Evolutionary conservation across 2,797 vertebrate genomes (phyloP).

Genomic region (Pseudochaenichthys georgianus): DNA sequence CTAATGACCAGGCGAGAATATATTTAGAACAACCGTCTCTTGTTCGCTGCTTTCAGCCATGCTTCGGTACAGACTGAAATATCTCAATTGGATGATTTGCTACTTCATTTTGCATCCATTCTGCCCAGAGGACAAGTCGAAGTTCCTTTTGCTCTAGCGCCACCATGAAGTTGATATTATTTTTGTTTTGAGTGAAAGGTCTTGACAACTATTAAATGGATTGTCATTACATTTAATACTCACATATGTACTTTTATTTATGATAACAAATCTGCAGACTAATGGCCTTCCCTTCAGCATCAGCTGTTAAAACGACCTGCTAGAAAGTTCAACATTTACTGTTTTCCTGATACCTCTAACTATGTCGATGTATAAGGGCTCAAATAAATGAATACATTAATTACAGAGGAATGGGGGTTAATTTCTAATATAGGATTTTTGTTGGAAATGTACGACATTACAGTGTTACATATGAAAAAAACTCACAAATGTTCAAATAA

Average conservation of each 20-base stretch:
- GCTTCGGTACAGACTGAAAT: not conserved
- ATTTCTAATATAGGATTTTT: too few species aligned
- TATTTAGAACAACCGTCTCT: constrained; percentile 28
- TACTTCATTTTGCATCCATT: not conserved
- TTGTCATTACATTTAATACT: too few species aligned
- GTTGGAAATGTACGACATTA: too few species aligned
- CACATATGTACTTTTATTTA: too few species aligned
- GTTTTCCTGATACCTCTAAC: not conserved
- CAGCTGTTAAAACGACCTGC: not conserved
- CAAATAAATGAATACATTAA: too few species aligned
- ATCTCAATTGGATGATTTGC: not conserved
- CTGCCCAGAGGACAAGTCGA: not conserved
- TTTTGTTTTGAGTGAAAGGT: not conserved
- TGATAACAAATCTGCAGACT: not conserved
- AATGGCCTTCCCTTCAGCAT: not conserved
- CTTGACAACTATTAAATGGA: too few species aligned
- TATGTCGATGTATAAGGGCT: too few species aligned
- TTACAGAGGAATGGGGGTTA: too few species aligned
- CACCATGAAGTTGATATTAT: not conserved
- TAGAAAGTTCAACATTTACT: not conserved
- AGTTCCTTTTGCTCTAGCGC: not conserved
- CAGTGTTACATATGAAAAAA: too few species aligned
- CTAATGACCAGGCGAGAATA: constrained; percentile 31
- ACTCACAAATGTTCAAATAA: too few species aligned
- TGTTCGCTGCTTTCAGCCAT: not conserved